A percentile compares a stretch with the other conserved stretches of the same genome.
These are phyloP conservation scores for Pollachius pollachius DNA, from an alignment of 2,113 vertebrate genomes.

Conservation along the genomic window DNA sequence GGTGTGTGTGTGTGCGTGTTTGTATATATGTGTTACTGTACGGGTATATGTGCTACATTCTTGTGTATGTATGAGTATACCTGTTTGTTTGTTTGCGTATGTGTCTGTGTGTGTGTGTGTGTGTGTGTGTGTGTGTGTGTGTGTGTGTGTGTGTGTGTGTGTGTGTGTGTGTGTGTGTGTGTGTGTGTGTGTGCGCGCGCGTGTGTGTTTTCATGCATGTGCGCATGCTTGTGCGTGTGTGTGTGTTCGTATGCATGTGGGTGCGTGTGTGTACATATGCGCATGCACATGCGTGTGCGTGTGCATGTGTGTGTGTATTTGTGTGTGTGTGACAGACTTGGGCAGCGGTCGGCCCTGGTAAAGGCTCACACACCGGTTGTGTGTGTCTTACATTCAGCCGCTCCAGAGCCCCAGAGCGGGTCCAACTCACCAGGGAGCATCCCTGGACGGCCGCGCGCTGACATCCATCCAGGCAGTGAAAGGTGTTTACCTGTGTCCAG, in stretches of 20 bases:
- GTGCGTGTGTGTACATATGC: not conserved
- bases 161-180: too few relatives aligned
- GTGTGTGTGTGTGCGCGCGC: too few relatives aligned
- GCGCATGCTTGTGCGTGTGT: not conserved
- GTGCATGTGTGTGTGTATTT: conserved; percentile 42
- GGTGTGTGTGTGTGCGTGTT: not conserved
- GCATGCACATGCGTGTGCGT: too few relatives aligned
- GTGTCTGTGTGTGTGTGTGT: too few relatives aligned
- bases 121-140: too few relatives aligned
- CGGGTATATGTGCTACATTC: conserved; percentile 1
- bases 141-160: too few relatives aligned
- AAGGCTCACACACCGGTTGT: conserved; percentile 38
- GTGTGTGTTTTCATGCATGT: not conserved
- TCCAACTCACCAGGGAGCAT: conserved; percentile 52
- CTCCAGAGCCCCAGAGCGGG: conserved; percentile 52
- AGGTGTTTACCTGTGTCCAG: conserved; percentile 59
- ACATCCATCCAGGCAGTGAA: conserved; percentile 55
- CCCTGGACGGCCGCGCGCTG: conserved; percentile 8
- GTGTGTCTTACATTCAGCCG: conserved; percentile 41
- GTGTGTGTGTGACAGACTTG: conserved; percentile 44
- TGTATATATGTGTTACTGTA: conserved; percentile 17
- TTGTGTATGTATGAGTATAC: conserved; percentile 18
- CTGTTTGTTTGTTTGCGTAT: too few relatives aligned
- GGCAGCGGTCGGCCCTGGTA: conserved; percentile 39
- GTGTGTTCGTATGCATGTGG: conserved; percentile 39